Base-by-base conservation (phyloP, 37 sponge, comb jelly and placozoan species). In the Petrosia ficiformis region DNA sequence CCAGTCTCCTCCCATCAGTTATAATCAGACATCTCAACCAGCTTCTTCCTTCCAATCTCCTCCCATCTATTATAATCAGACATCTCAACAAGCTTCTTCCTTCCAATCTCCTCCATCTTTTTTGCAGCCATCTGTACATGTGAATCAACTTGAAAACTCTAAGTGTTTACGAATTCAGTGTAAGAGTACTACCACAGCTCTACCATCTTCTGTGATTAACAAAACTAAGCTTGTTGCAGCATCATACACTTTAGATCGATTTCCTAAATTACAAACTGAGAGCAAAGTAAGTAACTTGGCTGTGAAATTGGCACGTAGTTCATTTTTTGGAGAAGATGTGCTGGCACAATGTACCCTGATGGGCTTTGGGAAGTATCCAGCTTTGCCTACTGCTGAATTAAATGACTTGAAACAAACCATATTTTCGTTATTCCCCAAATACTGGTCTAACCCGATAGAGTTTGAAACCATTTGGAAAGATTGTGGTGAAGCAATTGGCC, bases 381-480 rank as follows among this genome's bases (percentile, higher is more conserved):
- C 39, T 1, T 28, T 76, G 26, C 76, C 76, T 37, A 16, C 37
- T 21, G 39, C 38, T 60, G 65, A 61, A 19, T 41, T 76, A 1
- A 16, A 34, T 25, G 65, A 6, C 14, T 32, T 76, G 8, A 76
- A 76, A 38, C 22, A 60, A 39, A 8, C 37, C 1, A 24, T 61
- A 25, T 76, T 76, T 30, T 22, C 4, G 25, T 65, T 25, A 24
- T 38, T 63, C 26, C 36, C 76, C 24, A 39, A 76, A 28, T 61
- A 76, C 37, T 76, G 76, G 76, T 29, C 14, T 0, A 76, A 65
- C 22, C 61, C 76, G 38, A 10, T 22, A 6, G 76, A 76, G 11
- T 76, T 76, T 61, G 76, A 76, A 57, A 25, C 22, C 39, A 8
- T 61, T 10, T 61, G 66, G 66, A 6, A 32, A n/a, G n/a, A n/a